These are phyloP conservation scores for Camptogramma bilineatum DNA, from an alignment of 2,888 invertebrate species.

Conservation along the genomic window DNA sequence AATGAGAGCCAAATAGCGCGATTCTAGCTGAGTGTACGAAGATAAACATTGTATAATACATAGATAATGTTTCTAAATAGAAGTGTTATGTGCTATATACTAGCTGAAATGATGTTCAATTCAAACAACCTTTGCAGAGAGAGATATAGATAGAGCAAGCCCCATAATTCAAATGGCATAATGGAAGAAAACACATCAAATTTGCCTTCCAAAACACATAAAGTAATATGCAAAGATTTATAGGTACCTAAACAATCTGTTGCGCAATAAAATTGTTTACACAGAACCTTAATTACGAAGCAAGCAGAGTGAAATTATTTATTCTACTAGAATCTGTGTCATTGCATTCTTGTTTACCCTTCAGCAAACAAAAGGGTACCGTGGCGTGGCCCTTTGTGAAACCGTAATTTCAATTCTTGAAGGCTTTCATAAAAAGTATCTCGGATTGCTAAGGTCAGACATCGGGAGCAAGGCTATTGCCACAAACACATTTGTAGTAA, in stretches of 20 bases:
- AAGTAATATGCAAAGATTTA: constrained; percentile 41
- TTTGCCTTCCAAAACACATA: constrained; percentile 34
- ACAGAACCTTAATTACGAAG: constrained; percentile 46
- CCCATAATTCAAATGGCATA: constrained; percentile 16
- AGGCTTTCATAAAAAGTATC: constrained; percentile 46
- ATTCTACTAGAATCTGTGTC: constrained; percentile 43
- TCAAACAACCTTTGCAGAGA: constrained; percentile 20
- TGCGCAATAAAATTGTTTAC: constrained; percentile 48
- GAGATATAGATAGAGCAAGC: constrained; percentile 4
- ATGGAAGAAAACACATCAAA: constrained; percentile 31
- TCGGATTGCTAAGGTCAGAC: constrained; percentile 44
- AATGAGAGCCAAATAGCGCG: neutral
- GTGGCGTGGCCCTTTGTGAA: constrained; percentile 37
- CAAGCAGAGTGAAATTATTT: constrained; percentile 43
- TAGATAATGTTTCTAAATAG: neutral
- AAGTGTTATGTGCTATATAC: neutral
- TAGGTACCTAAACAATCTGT: constrained; percentile 38
- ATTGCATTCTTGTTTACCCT: constrained; percentile 52
- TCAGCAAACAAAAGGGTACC: constrained; percentile 30
- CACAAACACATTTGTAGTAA: constrained; percentile 34
- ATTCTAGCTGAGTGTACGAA: constrained; percentile 12
- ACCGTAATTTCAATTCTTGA: constrained; percentile 32
- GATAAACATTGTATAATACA: neutral
- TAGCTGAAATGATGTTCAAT: constrained; percentile 19
- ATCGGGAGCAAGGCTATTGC: constrained; percentile 58